Conservation (phyloP, 2,888 invertebrate species). For the Julus scandinavius region DNA sequence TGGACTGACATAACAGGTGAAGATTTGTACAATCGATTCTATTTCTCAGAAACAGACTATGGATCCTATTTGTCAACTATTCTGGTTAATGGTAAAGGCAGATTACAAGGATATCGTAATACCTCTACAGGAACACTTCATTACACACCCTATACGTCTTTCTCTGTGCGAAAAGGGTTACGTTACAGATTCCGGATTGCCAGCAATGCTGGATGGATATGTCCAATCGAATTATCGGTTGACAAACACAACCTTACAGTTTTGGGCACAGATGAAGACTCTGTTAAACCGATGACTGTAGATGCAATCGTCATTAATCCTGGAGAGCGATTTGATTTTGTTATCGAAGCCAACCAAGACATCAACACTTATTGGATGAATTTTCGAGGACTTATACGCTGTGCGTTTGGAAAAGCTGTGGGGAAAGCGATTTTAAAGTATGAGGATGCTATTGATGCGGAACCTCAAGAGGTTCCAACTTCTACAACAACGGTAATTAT, state of each 20-base stretch:
- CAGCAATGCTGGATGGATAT: slow-evolving; percentile 87
- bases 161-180: slow-evolving; percentile 70
- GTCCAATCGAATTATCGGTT: slow-evolving; percentile 83
- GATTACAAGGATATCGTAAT: slow-evolving; percentile 70
- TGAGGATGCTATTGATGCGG: slow-evolving; percentile 70
- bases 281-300: slow-evolving; percentile 77
- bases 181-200: slow-evolving; percentile 83
- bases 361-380: slow-evolving; percentile 89
- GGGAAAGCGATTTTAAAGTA: slow-evolving; percentile 80
- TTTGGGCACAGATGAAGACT: slow-evolving; percentile 82
- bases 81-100: slow-evolving; percentile 83
- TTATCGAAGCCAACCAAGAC: slow-evolving; percentile 79
- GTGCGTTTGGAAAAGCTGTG: slow-evolving; percentile 68
- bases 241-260: slow-evolving; percentile 83
- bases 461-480: slow-evolving; percentile 58
- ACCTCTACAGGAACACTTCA: slow-evolving; percentile 59
- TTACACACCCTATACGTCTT: background rate
- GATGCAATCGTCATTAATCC: slow-evolving; percentile 81
- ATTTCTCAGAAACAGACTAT: slow-evolving; percentile 83
- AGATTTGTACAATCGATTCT: slow-evolving; percentile 80
- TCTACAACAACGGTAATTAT: no score
- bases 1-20: slow-evolving; percentile 76
- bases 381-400: slow-evolving; percentile 86
- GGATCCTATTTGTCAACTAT: slow-evolving; percentile 85
- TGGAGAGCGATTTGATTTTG: slow-evolving; percentile 88